Percentiles rank a stretch among this genome's conserved stretches.
Evolutionary conservation across 2,888 invertebrate species (phyloP).

Genomic region (Pachymerium ferrugineum): DNA sequence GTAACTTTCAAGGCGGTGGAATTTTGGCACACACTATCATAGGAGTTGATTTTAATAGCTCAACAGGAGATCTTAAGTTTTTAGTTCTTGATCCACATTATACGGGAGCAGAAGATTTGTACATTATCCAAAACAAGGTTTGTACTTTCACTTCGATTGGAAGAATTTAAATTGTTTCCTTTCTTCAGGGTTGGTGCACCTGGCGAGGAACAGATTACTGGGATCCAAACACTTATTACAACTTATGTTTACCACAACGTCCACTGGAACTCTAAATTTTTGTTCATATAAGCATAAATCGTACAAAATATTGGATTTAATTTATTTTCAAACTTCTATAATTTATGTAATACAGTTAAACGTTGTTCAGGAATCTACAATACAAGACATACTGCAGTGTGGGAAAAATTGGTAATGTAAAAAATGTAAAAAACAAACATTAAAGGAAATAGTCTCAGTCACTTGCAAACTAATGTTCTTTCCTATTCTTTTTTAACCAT

Average conservation of each 20-base stretch:
- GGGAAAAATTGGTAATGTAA: not conserved
- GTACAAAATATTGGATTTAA: not conserved
- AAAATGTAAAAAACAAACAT: not conserved
- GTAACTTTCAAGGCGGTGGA: constrained; percentile 71
- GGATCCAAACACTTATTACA: constrained; percentile 91
- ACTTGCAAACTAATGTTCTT: no score
- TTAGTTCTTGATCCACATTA: constrained; percentile 98
- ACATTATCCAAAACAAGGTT: constrained; percentile 51
- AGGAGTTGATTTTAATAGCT: constrained; percentile 80
- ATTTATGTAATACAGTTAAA: not conserved
- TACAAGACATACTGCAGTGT: not conserved
- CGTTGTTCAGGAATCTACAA: not conserved
- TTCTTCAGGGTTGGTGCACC: constrained; percentile 89
- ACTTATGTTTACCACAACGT: constrained; percentile 85
- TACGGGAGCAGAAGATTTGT: constrained; percentile 78
- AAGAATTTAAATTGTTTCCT: not conserved
- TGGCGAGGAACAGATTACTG: constrained; percentile 96
- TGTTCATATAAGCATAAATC: not conserved
- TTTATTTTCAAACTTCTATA: constrained; percentile 1
- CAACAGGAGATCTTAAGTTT: constrained; percentile 74
- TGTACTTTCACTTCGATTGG: not conserved
- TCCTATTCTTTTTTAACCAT: not conserved
- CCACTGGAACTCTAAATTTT: constrained; percentile 45
- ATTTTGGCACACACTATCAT: constrained; percentile 96
- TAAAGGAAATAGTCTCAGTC: no score